These are phyloP conservation scores for Urechis unicinctus DNA, from an alignment of 2,888 invertebrate species.

Conservation along the genomic window DNA sequence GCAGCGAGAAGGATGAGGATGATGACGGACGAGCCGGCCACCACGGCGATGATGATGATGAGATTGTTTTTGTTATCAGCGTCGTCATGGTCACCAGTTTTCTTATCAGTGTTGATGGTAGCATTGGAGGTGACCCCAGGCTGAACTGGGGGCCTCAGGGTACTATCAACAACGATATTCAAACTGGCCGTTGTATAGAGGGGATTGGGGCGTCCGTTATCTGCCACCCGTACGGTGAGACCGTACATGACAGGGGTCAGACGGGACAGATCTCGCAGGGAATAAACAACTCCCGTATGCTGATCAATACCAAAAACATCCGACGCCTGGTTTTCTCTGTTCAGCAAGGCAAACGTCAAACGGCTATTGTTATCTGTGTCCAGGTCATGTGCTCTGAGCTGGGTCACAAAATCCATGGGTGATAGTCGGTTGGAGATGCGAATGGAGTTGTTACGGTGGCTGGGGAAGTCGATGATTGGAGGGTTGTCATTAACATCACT, in stretches of 20 bases:
- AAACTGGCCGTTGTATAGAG: background rate
- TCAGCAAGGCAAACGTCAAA: background rate
- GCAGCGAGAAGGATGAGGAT: constrained; percentile 17
- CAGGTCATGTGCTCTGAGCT: constrained; percentile 5
- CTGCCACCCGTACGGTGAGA: constrained; percentile 1
- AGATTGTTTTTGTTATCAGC: constrained; percentile 9
- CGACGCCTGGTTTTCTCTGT: background rate
- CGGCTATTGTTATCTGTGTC: constrained; percentile 4
- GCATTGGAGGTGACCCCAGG: too few relatives aligned
- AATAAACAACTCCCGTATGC: background rate
- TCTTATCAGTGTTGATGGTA: background rate
- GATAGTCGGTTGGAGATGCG: constrained; percentile 3
- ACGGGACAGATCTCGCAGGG: background rate
- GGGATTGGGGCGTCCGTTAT: constrained; percentile 1
- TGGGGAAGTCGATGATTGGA: constrained; percentile 17
- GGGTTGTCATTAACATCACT: constrained; percentile 21
- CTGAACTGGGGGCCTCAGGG: background rate
- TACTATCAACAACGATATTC: background rate
- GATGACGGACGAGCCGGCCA: constrained; percentile 15
- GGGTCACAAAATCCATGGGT: background rate
- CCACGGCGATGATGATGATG: constrained; percentile 18
- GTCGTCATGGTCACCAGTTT: background rate
- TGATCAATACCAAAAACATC: background rate
- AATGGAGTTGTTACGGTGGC: constrained; percentile 15
- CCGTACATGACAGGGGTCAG: background rate